Evolutionary conservation across 2,888 invertebrate species (phyloP).

Genomic region (Pseudococcus longispinus): DNA sequence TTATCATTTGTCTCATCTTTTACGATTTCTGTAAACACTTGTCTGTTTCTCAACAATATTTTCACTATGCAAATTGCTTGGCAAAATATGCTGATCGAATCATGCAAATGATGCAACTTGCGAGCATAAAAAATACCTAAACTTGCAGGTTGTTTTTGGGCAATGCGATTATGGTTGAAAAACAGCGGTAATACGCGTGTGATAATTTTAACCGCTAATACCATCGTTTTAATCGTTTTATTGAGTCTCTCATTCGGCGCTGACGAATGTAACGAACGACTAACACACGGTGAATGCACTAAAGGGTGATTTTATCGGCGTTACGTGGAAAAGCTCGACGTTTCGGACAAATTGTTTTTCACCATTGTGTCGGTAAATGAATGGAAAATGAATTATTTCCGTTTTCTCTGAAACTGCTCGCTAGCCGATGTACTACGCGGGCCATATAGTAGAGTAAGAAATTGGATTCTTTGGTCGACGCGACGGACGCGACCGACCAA

Average conservation of each 20-base stretch:
- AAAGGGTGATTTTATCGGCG: background rate
- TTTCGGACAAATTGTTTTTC: conserved; percentile 28
- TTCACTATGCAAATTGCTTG: no score
- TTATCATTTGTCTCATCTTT: no score
- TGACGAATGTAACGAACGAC: background rate
- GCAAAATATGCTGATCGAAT: no score
- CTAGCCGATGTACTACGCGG: no score
- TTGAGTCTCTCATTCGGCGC: background rate
- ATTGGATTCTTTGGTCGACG: background rate
- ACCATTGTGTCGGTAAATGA: background rate
- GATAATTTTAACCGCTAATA: no score
- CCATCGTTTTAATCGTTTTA: background rate
- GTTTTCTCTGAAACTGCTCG: background rate
- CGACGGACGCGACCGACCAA: background rate
- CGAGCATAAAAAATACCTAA: no score
- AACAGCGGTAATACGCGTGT: no score
- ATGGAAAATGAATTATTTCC: conserved; percentile 20
- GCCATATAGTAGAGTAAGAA: background rate
- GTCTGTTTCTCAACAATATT: no score
- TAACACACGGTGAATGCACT: background rate
- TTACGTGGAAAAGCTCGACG: background rate
- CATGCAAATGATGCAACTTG: no score
- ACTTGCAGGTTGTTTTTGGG: no score
- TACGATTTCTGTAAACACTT: no score
- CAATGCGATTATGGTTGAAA: no score